Conservation (phyloP, 2,113 vertebrate genomes). For the Oreochromis tanganicae region DNA sequence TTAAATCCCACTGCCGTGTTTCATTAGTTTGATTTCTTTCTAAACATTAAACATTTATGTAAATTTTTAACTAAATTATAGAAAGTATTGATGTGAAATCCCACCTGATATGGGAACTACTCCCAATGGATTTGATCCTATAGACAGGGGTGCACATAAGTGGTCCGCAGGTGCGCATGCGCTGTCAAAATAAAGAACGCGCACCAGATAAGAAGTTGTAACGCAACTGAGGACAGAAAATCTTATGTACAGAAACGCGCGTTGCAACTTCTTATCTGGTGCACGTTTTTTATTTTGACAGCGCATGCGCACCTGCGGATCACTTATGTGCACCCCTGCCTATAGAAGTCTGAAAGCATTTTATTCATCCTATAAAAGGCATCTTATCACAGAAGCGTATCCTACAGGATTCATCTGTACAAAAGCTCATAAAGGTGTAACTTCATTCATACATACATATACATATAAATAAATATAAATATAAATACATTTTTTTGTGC, state of each 20-base stretch:
- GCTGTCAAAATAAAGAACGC: not conserved
- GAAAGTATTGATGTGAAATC: too few relatives aligned
- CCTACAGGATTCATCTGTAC: not conserved
- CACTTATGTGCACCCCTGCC: not conserved
- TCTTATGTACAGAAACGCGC: not conserved
- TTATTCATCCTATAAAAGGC: not conserved
- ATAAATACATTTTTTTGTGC: not conserved
- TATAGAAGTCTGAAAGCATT: not conserved
- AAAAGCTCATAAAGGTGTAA: not conserved
- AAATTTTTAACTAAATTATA: not conserved
- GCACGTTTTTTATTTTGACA: not conserved
- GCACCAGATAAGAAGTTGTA: not conserved
- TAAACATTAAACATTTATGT: not conserved
- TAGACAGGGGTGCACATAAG: not conserved
- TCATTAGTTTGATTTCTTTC: not conserved
- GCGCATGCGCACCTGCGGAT: not conserved
- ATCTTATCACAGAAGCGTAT: not conserved
- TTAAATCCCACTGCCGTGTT: not conserved
- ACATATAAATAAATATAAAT: not conserved
- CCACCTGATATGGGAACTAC: not conserved
- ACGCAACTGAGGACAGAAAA: not conserved
- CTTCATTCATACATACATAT: not conserved
- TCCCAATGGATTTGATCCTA: not conserved
- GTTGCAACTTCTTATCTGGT: not conserved
- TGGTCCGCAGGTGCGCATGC: not conserved